Percentiles rank a stretch among this genome's conserved stretches.
phyloP scores from a whole-genome alignment of 2,113 vertebrate species.

The Gnathonemus echidnorhynchus region DNA sequence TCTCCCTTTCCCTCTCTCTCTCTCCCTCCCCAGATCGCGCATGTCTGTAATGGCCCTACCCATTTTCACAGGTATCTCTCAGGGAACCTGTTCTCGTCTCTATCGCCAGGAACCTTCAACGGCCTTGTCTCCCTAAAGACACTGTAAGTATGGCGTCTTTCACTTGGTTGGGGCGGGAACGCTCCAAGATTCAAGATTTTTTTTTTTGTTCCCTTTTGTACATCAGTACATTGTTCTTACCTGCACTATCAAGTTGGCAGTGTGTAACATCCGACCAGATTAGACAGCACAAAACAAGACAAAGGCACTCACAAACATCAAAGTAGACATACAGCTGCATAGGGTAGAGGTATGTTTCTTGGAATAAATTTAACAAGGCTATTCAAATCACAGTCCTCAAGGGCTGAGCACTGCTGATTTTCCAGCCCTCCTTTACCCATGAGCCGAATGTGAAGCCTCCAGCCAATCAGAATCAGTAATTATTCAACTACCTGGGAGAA shows the following conservation, averaged over 20 bases:
- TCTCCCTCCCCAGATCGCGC: not conserved
- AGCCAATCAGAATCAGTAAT: not conserved
- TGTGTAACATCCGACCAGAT: not conserved
- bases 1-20: not conserved
- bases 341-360: not conserved
- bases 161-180: not conserved
- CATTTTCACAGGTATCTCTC: conserved; percentile 77
- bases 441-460: not conserved
- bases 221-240: not conserved
- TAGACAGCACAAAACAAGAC: not conserved
- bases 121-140: conserved; percentile 79
- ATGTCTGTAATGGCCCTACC: not conserved
- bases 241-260: not conserved
- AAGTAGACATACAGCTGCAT: not conserved
- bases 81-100: conserved; percentile 87
- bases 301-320: not conserved
- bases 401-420: not conserved
- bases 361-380: not conserved
- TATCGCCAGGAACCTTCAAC: conserved; percentile 86
- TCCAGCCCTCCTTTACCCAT: not conserved
- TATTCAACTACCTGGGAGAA: not conserved
- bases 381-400: not conserved
- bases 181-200: not conserved
- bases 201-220: not conserved
- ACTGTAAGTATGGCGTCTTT: conserved; percentile 70